phyloP scores from a whole-genome alignment of 2,113 vertebrate species.

The Mus pahari region DNA sequence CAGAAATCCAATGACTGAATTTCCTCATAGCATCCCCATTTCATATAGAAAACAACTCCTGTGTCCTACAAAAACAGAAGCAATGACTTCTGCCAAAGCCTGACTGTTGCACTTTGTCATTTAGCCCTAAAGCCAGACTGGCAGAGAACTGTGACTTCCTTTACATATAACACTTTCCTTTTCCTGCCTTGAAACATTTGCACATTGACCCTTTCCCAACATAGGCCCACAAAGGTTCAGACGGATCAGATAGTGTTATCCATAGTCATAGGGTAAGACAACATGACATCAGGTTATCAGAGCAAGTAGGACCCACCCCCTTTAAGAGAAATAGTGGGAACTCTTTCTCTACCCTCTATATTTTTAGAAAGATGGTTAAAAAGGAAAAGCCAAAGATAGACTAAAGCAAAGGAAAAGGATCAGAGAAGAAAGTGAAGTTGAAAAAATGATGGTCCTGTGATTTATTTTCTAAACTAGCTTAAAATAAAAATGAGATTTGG shows the following conservation, averaged over 20 bases:
- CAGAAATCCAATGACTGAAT: not conserved
- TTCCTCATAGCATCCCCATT: not conserved
- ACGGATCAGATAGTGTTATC: not conserved
- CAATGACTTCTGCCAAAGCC: not conserved
- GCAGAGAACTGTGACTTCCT: not conserved
- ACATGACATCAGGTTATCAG: not conserved
- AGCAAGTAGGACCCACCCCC: not conserved
- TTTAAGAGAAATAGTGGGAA: slow-evolving; percentile 35
- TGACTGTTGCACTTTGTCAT: not conserved
- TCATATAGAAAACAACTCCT: not conserved
- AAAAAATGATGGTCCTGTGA: not conserved
- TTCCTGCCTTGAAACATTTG: not conserved
- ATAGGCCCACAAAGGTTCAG: not conserved
- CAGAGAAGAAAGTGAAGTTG: slow-evolving; percentile 73
- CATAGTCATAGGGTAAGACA: not conserved
- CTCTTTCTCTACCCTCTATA: slow-evolving; percentile 37
- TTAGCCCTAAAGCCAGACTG: not conserved
- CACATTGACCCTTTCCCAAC: not conserved
- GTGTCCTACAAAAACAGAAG: not conserved
- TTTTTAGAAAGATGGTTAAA: slow-evolving; percentile 61
- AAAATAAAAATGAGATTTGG: slow-evolving; percentile 75
- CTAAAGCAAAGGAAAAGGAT: slow-evolving; percentile 71
- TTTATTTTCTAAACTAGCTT: slow-evolving; percentile 73
- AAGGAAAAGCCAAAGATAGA: slow-evolving; percentile 75
- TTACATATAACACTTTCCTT: accelerated